These are phyloP conservation scores for Catharus fuscescens DNA, from an alignment of 2,113 vertebrate species.

Conservation along the genomic window DNA sequence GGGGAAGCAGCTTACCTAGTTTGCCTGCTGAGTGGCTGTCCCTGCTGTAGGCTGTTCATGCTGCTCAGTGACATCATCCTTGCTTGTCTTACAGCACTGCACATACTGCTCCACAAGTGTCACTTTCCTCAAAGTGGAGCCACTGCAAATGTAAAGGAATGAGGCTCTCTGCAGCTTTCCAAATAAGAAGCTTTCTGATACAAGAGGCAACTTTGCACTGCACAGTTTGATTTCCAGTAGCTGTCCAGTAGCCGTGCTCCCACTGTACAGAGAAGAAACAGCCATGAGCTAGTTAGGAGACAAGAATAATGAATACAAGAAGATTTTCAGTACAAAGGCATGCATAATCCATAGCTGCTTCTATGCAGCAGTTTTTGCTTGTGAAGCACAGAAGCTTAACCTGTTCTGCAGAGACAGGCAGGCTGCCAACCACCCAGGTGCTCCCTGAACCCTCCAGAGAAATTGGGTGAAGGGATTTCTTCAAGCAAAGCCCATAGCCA, in stretches of 20 bases:
- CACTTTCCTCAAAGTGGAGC: not conserved
- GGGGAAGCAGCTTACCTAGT: not conserved
- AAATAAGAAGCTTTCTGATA: not conserved
- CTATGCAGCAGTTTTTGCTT: not conserved
- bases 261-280: not conserved
- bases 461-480: not conserved
- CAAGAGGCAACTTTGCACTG: not conserved
- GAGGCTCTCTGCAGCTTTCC: not conserved
- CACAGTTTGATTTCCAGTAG: not conserved
- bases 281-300: not conserved
- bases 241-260: not conserved
- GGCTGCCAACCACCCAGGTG: not conserved
- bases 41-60: not conserved
- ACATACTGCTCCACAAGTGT: not conserved
- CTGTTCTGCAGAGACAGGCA: not conserved
- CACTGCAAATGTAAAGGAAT: not conserved
- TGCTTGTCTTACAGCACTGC: fast-evolving
- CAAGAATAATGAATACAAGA: not conserved
- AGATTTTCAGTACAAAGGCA: not conserved
- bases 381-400: not conserved
- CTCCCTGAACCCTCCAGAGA: not conserved
- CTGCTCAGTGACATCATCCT: not conserved
- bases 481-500: not conserved
- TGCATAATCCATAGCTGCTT: not conserved
- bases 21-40: not conserved